Evolutionary conservation across 2,113 vertebrate species (phyloP).

Genomic region (Penelope pileata): DNA sequence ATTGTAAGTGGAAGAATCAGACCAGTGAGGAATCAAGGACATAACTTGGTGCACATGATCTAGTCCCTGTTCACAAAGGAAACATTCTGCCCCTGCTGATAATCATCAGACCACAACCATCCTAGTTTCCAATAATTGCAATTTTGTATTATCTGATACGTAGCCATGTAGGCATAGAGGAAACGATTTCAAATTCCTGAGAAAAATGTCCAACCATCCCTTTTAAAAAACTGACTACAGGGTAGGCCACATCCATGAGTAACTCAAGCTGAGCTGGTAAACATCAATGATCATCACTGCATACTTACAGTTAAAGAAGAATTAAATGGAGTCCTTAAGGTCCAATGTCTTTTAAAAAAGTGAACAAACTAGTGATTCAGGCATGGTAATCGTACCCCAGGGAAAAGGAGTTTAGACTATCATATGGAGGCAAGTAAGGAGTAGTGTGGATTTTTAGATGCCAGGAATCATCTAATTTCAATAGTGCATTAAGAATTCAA

Average conservation of each 20-base stretch:
- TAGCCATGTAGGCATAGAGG: not conserved
- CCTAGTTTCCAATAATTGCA: not conserved
- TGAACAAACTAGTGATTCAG: not conserved
- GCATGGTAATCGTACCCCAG: not conserved
- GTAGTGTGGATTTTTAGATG: not conserved
- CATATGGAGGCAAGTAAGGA: not conserved
- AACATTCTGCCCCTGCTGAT: not conserved
- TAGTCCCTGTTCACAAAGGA: not conserved
- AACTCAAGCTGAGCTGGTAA: not conserved
- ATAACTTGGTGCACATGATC: not conserved
- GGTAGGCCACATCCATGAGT: not conserved
- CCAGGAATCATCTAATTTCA: not conserved
- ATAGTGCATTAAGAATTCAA: not conserved
- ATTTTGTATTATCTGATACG: not conserved
- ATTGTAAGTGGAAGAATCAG: not conserved
- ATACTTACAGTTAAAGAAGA: not conserved
- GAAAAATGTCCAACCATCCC: not conserved
- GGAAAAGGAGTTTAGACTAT: not conserved
- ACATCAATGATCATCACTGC: not conserved
- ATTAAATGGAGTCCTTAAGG: not conserved
- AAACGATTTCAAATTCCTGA: not conserved
- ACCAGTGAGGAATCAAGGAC: not conserved
- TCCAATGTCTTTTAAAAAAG: not conserved
- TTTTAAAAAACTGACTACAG: not conserved
- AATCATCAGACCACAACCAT: not conserved